Conservation (phyloP, 2,888 invertebrate genomes). For the Synanthedon andrenaeformis region DNA sequence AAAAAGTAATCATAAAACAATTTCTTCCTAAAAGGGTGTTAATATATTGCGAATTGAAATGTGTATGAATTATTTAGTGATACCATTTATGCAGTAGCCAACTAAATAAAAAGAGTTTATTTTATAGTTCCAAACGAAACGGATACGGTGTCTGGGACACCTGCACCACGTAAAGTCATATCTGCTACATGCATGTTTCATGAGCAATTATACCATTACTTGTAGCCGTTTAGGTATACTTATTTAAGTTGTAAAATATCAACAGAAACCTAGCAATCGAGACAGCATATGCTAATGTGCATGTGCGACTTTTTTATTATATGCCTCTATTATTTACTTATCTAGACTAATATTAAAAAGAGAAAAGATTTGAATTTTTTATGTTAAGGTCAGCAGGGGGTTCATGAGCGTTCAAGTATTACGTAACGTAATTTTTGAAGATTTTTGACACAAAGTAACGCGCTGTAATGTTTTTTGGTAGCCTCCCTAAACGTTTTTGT, state of each 20-base stretch:
- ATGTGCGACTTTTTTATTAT: too few relatives aligned
- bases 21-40: too few relatives aligned
- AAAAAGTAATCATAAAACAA: too few relatives aligned
- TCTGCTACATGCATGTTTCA: conserved; percentile 24
- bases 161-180: neutral
- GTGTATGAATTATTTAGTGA: neutral
- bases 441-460: too few relatives aligned
- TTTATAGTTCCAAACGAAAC: neutral
- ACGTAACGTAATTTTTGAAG: too few relatives aligned
- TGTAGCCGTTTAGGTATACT: neutral
- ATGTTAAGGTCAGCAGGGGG: too few relatives aligned
- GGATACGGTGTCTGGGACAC: neutral
- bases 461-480: too few relatives aligned
- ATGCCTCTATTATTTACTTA: too few relatives aligned
- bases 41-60: neutral
- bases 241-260: neutral
- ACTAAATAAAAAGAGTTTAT: neutral
- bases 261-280: neutral
- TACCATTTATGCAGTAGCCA: neutral
- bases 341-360: too few relatives aligned
- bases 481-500: too few relatives aligned
- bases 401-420: too few relatives aligned
- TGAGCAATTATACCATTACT: conserved; percentile 31
- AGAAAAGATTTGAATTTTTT: too few relatives aligned
- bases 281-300: neutral